These are phyloP conservation scores for Papilio elwesi DNA, from an alignment of 2,888 invertebrate species.

Conservation along the genomic window DNA sequence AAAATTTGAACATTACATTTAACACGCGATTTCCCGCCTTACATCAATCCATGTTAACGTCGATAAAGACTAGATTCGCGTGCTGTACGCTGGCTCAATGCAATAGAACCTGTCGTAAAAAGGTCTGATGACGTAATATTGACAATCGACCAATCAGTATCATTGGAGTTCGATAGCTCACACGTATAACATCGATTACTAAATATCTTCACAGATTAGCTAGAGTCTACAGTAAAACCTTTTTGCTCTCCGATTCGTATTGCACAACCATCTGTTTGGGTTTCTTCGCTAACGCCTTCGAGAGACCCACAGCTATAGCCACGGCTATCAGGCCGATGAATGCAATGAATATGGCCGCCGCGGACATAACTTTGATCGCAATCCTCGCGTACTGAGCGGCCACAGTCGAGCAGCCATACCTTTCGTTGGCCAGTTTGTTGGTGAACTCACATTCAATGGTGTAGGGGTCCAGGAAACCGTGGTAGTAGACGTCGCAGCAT, in stretches of 20 bases:
- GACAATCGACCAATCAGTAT: conserved; percentile 24
- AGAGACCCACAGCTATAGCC: conserved; percentile 57
- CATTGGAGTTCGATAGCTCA: conserved; percentile 17
- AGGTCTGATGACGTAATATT: conserved; percentile 38
- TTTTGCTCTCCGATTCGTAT: conserved; percentile 72
- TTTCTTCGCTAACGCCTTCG: conserved; percentile 57
- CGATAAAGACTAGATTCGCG: conserved; percentile 23
- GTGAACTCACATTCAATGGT: conserved; percentile 71
- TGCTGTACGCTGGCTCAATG: conserved; percentile 1
- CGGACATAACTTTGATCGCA: conserved; percentile 64
- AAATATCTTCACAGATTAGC: background rate
- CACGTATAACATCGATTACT: conserved; percentile 33
- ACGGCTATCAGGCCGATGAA: conserved; percentile 63
- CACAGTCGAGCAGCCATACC: conserved; percentile 72
- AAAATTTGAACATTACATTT: conserved; percentile 5
- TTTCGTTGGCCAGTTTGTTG: conserved; percentile 74
- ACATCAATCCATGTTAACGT: background rate
- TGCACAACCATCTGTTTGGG: conserved; percentile 56
- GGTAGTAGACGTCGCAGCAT: conserved; percentile 75
- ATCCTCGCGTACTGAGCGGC: conserved; percentile 69
- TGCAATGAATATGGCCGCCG: conserved; percentile 61
- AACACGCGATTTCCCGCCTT: conserved; percentile 20
- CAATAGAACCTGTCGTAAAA: conserved; percentile 5
- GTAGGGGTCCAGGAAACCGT: conserved; percentile 67
- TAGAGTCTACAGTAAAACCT: conserved; percentile 59